phyloP scores from a whole-genome alignment of 2,888 invertebrate genomes.

The Ophion ellenae region DNA sequence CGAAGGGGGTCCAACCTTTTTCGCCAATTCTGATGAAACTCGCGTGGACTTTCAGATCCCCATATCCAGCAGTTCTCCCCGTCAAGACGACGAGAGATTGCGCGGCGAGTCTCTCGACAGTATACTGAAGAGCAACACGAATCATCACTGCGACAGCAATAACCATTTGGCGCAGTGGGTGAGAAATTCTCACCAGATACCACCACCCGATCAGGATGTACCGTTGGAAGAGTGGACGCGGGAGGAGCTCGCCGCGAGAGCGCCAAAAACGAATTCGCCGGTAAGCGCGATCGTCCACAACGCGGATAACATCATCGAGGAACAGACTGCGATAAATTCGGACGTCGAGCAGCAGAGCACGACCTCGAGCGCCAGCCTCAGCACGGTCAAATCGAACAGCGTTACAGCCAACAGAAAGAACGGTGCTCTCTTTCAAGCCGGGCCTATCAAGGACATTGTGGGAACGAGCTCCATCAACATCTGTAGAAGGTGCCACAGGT shows the following conservation, averaged over 20 bases:
- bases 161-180: slow-evolving; percentile 82
- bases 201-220: slow-evolving; percentile 79
- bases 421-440: slow-evolving; percentile 66
- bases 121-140: slow-evolving; percentile 64
- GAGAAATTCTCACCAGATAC: slow-evolving; percentile 80
- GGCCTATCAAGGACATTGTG: slow-evolving; percentile 73
- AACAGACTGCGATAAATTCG: slow-evolving; percentile 76
- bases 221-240: slow-evolving; percentile 81
- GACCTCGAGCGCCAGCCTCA: slow-evolving; percentile 81
- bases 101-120: slow-evolving; percentile 68
- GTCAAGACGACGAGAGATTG: slow-evolving; percentile 61
- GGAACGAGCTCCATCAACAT: slow-evolving; percentile 79
- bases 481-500: slow-evolving; percentile 82
- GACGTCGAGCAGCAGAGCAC: slow-evolving; percentile 81
- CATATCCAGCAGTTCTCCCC: slow-evolving; percentile 61
- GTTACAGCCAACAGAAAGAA: slow-evolving; percentile 75
- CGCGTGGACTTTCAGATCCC: slow-evolving; percentile 53
- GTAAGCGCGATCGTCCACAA: slow-evolving; percentile 27
- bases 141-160: slow-evolving; percentile 71
- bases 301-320: slow-evolving; percentile 72
- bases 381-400: slow-evolving; percentile 81
- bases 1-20: background rate
- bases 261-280: slow-evolving; percentile 74
- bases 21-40: background rate
- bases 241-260: slow-evolving; percentile 80